Conservation (phyloP, 2,113 vertebrate genomes). For the Platichthys stellatus region DNA sequence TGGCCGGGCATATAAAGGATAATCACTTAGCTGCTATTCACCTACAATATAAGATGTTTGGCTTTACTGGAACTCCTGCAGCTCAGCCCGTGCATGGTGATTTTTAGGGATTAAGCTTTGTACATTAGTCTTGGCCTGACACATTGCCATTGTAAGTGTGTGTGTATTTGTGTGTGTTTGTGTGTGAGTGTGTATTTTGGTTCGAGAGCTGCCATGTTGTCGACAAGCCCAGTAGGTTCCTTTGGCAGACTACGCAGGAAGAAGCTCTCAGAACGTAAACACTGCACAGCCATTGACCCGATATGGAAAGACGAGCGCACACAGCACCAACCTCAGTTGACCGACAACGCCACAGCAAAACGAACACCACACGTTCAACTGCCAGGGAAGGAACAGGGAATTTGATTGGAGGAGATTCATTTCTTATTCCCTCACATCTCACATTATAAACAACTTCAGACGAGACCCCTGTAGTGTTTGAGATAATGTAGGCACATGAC, state of each 20-base stretch:
- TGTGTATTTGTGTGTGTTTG: slow-evolving; percentile 1
- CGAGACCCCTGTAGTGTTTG: too few relatives aligned
- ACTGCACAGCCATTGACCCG: slow-evolving; percentile 10
- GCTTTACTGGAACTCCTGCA: neutral
- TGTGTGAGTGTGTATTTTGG: slow-evolving; percentile 22
- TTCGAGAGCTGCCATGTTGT: slow-evolving; percentile 35
- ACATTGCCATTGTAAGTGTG: slow-evolving; percentile 6
- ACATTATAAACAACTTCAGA: neutral
- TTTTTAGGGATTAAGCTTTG: neutral
- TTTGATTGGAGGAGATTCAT: too few relatives aligned
- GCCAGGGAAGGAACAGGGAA: too few relatives aligned
- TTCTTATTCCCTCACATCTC: too few relatives aligned
- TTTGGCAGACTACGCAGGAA: neutral
- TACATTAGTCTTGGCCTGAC: neutral
- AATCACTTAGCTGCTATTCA: slow-evolving; percentile 11
- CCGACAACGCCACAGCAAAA: neutral
- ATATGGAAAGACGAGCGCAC: neutral
- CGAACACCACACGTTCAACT: neutral
- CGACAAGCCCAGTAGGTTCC: neutral
- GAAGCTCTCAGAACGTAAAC: neutral
- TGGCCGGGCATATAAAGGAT: slow-evolving; percentile 12
- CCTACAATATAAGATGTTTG: slow-evolving; percentile 2
- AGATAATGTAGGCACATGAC: too few relatives aligned
- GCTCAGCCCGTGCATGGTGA: neutral
- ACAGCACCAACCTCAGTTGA: neutral